Percentiles rank a stretch among this genome's conserved stretches.
These are phyloP conservation scores for Calonectris borealis DNA, from an alignment of 2,113 vertebrate species.

Conservation along the genomic window DNA sequence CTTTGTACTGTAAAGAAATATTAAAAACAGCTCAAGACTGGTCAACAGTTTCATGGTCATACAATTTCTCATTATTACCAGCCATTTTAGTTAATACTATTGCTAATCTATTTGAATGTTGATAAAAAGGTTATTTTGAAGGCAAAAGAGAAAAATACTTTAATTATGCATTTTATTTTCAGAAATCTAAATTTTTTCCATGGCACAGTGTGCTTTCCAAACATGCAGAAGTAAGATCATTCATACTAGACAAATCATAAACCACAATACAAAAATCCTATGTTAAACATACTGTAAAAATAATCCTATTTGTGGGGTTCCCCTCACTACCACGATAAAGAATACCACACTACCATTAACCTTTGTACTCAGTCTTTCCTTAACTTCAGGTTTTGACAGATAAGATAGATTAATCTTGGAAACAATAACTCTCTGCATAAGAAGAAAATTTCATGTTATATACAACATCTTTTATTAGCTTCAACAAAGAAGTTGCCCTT, in stretches of 20 bases:
- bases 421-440: background rate
- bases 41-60: background rate
- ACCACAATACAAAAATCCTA: background rate
- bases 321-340: background rate
- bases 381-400: background rate
- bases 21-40: background rate
- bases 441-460: background rate
- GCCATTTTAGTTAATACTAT: background rate
- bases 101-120: background rate
- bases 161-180: background rate
- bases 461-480: background rate
- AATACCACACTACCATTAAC: background rate
- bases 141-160: background rate
- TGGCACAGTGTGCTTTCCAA: background rate
- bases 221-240: background rate
- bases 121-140: background rate
- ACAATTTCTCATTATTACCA: background rate
- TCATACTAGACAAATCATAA: background rate
- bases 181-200: background rate
- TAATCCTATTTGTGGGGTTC: background rate
- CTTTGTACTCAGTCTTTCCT: background rate
- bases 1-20: background rate
- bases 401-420: background rate
- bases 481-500: background rate
- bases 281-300: background rate